Evolutionary conservation across 1,140 invertebrate species (phyloP).

Genomic region (Stegodyphus mimosarum): DNA sequence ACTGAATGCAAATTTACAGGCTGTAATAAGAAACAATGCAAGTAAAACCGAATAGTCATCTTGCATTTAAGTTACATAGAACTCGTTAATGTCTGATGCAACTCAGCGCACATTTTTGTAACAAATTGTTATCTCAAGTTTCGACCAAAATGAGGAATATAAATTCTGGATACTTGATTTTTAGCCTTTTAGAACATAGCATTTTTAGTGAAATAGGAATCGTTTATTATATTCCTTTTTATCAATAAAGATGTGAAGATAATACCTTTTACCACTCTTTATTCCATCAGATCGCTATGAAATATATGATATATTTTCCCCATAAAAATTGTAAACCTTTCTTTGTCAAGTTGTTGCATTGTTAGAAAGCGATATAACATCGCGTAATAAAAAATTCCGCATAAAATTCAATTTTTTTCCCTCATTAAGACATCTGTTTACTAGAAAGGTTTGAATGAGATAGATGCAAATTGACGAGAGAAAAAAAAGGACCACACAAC

Average conservation of each 20-base stretch:
- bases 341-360: neutral
- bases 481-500: constrained; percentile 3
- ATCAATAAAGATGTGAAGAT: neutral
- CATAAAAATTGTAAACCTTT: neutral
- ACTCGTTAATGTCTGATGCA: no score
- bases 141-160: no score
- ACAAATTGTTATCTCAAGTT: no score
- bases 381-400: neutral
- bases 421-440: constrained; percentile 5
- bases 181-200: no score
- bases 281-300: no score
- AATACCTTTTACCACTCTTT: neutral
- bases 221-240: neutral
- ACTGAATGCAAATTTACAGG: no score
- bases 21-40: no score
- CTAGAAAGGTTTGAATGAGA: constrained; percentile 1
- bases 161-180: no score
- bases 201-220: no score
- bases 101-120: no score
- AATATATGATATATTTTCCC: neutral
- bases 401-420: constrained; percentile 21
- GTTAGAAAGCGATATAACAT: neutral
- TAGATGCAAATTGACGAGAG: neutral
- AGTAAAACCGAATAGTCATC: no score
- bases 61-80: no score